phyloP scores from a whole-genome alignment of 2,888 invertebrate genomes.

The Cepaea hortensis region DNA sequence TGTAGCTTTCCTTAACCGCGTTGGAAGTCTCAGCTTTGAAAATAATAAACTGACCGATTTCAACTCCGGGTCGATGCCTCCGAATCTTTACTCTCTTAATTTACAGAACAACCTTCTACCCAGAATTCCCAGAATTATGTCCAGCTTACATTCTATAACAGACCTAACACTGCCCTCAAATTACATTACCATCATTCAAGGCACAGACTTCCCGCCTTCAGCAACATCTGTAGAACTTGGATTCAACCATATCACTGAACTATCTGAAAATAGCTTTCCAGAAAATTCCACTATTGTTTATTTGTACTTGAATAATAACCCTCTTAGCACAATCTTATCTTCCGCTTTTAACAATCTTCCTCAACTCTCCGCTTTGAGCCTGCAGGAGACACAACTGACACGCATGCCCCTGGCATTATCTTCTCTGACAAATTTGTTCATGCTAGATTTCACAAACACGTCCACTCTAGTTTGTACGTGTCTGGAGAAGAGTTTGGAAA shows the following conservation, averaged over 20 bases:
- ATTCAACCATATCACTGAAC: neutral
- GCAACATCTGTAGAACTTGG: neutral
- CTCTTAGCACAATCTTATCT: neutral
- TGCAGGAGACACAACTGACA: neutral
- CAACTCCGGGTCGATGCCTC: neutral
- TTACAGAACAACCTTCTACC: neutral
- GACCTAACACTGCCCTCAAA: neutral
- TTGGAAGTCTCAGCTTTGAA: neutral
- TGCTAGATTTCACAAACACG: neutral
- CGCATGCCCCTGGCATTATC: neutral
- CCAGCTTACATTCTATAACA: neutral
- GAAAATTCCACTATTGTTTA: neutral
- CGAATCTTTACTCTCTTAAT: neutral
- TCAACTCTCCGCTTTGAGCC: neutral
- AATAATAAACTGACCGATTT: neutral
- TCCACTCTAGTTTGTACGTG: neutral
- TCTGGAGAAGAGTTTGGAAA: neutral
- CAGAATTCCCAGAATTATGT: neutral
- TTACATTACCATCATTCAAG: neutral
- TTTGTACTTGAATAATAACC: neutral
- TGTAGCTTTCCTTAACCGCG: neutral
- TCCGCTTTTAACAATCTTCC: neutral
- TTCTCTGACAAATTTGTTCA: neutral
- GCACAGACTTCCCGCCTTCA: neutral
- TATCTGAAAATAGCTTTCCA: neutral